Evolutionary conservation across 2,888 invertebrate genomes (phyloP).

Genomic region (Machimus rusticus): DNA sequence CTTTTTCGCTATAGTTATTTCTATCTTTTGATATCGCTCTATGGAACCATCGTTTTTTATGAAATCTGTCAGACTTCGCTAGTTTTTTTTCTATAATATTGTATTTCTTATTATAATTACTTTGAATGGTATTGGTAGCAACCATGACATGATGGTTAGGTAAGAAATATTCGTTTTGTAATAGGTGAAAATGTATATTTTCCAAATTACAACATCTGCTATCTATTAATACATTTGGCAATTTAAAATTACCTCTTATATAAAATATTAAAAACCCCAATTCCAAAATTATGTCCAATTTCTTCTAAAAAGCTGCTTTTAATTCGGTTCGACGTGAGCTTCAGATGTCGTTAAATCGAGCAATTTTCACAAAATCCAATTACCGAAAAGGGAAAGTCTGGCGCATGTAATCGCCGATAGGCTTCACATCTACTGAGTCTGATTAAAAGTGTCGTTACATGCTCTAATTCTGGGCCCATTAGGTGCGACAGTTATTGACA

Average conservation of each 20-base stretch:
- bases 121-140: no score
- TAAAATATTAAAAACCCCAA: background rate
- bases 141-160: no score
- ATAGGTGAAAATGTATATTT: background rate
- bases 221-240: no score
- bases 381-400: background rate
- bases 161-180: background rate
- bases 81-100: no score
- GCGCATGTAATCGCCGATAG: background rate
- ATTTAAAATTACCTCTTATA: no score
- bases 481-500: slow-evolving; percentile 38
- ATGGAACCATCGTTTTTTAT: no score
- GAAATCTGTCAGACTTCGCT: no score
- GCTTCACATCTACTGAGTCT: background rate
- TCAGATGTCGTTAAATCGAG: background rate
- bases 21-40: no score
- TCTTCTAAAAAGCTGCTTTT: background rate
- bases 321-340: background rate
- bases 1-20: no score
- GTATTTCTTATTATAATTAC: no score
- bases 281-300: background rate
- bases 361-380: background rate
- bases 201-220: no score
- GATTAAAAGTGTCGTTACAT: slow-evolving; percentile 2
- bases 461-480: slow-evolving; percentile 18